These are phyloP conservation scores for Solea senegalensis DNA, from an alignment of 2,113 vertebrate genomes.

Conservation along the genomic window DNA sequence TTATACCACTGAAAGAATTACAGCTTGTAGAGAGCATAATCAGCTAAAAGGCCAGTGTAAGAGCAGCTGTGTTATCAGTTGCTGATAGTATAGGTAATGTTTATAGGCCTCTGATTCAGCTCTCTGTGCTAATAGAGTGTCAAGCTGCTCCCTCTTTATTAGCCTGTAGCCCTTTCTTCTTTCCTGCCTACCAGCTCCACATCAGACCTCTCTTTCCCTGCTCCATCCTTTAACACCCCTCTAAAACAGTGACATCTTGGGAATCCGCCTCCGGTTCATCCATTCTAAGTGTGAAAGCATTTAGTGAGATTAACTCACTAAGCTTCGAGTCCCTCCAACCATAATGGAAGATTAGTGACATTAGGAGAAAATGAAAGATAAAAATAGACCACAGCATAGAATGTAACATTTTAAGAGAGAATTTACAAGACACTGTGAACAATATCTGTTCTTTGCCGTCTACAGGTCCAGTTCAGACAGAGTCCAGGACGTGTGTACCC, in stretches of 20 bases:
- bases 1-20: slow-evolving; percentile 47
- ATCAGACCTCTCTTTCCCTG: background rate
- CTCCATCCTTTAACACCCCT: background rate
- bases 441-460: background rate
- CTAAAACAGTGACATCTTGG: no score
- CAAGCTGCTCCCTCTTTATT: slow-evolving; percentile 60
- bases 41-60: slow-evolving; percentile 58
- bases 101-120: slow-evolving; percentile 71
- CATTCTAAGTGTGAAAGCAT: no score
- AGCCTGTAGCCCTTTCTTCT: slow-evolving; percentile 28
- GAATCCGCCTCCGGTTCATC: no score
- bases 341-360: no score
- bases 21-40: slow-evolving; percentile 45
- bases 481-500: slow-evolving; percentile 88
- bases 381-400: no score
- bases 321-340: no score
- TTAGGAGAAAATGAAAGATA: no score
- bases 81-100: slow-evolving; percentile 49
- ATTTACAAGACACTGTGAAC: no score
- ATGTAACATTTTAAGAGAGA: no score
- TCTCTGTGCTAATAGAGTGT: slow-evolving; percentile 60
- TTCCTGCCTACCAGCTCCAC: slow-evolving; percentile 12
- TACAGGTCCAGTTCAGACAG: slow-evolving; percentile 84
- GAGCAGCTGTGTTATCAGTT: slow-evolving; percentile 64
- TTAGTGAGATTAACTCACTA: no score